A percentile compares a stretch with the other conserved stretches of the same genome.
These are phyloP conservation scores for Papilio aristodemus DNA, from an alignment of 1,140 invertebrate genomes.

Conservation along the genomic window DNA sequence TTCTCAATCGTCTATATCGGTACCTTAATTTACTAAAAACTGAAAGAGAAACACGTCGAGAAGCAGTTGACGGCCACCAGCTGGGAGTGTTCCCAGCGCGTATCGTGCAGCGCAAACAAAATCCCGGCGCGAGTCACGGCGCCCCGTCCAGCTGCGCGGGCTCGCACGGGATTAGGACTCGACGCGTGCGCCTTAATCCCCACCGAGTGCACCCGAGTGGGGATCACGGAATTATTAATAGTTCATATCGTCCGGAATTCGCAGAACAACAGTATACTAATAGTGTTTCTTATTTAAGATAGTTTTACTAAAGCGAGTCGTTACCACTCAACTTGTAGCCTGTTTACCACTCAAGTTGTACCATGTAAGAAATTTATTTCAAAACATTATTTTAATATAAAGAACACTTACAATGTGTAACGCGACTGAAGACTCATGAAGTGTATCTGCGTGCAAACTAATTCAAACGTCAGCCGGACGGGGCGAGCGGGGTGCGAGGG, in stretches of 20 bases:
- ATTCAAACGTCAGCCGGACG: conserved; percentile 22
- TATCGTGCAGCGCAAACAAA: conserved; percentile 19
- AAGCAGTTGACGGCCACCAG: neutral
- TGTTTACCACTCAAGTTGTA: too few relatives aligned
- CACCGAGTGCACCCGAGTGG: conserved; percentile 39
- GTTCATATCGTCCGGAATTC: conserved; percentile 24
- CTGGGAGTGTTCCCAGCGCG: conserved; percentile 12
- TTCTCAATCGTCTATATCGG: too few relatives aligned
- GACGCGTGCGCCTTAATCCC: conserved; percentile 41
- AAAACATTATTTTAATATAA: too few relatives aligned
- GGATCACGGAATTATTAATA: conserved; percentile 39
- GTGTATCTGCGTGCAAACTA: neutral
- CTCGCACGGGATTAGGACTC: conserved; percentile 38
- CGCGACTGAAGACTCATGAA: neutral
- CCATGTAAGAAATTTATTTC: too few relatives aligned
- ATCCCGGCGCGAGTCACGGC: neutral
- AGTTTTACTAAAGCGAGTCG: neutral
- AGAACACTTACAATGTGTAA: neutral
- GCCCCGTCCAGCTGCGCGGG: conserved; percentile 26
- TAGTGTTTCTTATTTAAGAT: neutral
- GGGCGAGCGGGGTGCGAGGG: neutral
- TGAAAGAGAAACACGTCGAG: conserved; percentile 1
- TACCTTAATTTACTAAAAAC: too few relatives aligned
- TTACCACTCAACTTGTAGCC: too few relatives aligned
- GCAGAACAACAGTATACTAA: neutral